phyloP scores from a whole-genome alignment of 2,888 invertebrate species.

The Chrysodeixis includens region DNA sequence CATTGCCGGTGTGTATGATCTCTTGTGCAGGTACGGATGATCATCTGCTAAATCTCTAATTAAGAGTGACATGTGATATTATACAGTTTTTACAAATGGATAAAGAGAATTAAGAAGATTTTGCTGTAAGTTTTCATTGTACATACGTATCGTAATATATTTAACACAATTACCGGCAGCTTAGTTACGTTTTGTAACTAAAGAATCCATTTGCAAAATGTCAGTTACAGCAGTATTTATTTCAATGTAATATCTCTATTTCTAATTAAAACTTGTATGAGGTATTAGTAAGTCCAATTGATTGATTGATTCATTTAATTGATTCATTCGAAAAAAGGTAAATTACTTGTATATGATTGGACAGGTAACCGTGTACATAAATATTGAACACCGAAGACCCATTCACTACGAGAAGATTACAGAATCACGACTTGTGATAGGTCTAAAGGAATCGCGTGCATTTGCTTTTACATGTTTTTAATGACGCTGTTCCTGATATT shows the following conservation, averaged over 20 bases:
- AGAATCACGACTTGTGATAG: background rate
- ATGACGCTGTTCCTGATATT: too few species aligned
- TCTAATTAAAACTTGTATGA: too few species aligned
- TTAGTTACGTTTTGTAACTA: too few species aligned
- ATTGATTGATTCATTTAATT: conserved; percentile 14
- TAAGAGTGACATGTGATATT: background rate
- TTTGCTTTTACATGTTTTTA: too few species aligned
- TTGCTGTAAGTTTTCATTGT: too few species aligned
- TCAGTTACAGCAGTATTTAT: too few species aligned
- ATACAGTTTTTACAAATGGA: background rate
- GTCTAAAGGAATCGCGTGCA: background rate
- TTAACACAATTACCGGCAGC: too few species aligned
- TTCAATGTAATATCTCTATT: too few species aligned
- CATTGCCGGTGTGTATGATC: conserved; percentile 40
- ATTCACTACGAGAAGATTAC: conserved; percentile 9
- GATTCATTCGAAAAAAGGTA: conserved; percentile 27
- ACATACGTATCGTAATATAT: too few species aligned
- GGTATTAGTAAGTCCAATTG: background rate
- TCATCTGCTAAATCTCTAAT: conserved; percentile 22
- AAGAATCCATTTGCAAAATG: too few species aligned
- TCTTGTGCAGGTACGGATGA: conserved; percentile 12
- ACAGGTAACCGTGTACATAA: conserved; percentile 19
- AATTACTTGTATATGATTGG: conserved; percentile 18
- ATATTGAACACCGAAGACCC: conserved; percentile 24
- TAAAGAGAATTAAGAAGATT: too few species aligned